Evolutionary conservation across 2,888 invertebrate species (phyloP).

Genomic region (Morpho deidamia): DNA sequence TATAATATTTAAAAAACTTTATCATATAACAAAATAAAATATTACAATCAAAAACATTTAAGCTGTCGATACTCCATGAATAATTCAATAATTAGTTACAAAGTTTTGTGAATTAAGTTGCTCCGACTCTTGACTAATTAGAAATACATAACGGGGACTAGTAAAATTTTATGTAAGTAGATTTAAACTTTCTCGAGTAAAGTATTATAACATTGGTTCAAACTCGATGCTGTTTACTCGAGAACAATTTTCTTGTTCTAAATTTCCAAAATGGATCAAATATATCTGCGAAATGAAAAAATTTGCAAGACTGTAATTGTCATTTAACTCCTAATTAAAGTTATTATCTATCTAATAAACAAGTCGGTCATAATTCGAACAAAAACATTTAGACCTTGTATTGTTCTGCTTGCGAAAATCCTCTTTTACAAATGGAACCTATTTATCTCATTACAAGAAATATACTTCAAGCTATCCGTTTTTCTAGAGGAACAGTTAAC

Average conservation of each 20-base stretch:
- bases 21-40: background rate
- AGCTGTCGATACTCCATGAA: constrained; percentile 3
- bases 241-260: too few species aligned
- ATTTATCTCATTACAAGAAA: constrained; percentile 8
- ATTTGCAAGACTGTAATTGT: too few species aligned
- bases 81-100: constrained; percentile 11
- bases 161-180: constrained; percentile 8
- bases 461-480: constrained; percentile 10
- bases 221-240: too few species aligned
- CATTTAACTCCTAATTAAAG: too few species aligned
- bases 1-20: background rate
- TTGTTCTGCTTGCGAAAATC: background rate
- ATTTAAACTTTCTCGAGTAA: background rate
- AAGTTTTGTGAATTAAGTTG: constrained; percentile 10
- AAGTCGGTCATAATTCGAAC: too few species aligned
- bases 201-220: background rate
- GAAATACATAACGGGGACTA: constrained; percentile 3
- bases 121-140: background rate
- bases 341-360: too few species aligned
- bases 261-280: too few species aligned
- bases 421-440: constrained; percentile 7
- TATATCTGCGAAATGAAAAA: too few species aligned
- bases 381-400: too few species aligned
- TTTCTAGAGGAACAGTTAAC: constrained; percentile 6
- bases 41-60: background rate